These are phyloP conservation scores for Cheirogaleus medius DNA, from an alignment of 2,113 vertebrate species.

Conservation along the genomic window DNA sequence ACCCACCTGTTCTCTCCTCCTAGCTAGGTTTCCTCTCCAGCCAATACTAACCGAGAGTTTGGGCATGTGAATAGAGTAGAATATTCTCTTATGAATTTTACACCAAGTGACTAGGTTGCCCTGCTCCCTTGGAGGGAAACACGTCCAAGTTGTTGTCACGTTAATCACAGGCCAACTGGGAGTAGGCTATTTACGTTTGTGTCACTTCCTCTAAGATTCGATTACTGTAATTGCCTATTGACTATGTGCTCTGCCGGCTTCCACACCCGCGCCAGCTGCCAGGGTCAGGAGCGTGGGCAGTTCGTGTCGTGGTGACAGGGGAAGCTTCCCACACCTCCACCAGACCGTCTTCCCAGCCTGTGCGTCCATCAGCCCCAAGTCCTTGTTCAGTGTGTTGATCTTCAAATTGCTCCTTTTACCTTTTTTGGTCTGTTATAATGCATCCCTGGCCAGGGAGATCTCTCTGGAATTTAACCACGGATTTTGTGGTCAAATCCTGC, in stretches of 20 bases:
- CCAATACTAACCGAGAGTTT: background rate
- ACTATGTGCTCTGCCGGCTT: slow-evolving; percentile 74
- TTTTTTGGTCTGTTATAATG: background rate
- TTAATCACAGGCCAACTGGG: slow-evolving; percentile 75
- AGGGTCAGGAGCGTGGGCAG: slow-evolving; percentile 31
- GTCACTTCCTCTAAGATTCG: slow-evolving; percentile 80
- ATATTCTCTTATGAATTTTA: background rate
- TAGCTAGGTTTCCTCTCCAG: background rate
- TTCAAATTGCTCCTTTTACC: slow-evolving; percentile 54
- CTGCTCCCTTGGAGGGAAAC: slow-evolving; percentile 30
- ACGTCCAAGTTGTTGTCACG: slow-evolving; percentile 74
- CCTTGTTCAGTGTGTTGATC: slow-evolving; percentile 36
- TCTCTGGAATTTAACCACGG: slow-evolving; percentile 46
- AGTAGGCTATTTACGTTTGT: slow-evolving; percentile 80
- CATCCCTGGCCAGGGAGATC: background rate
- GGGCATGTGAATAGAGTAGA: background rate
- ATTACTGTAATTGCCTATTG: slow-evolving; percentile 84
- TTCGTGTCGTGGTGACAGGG: background rate
- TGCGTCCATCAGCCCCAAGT: background rate
- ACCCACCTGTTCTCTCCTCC: background rate
- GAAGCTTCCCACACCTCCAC: slow-evolving; percentile 29
- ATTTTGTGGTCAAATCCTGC: slow-evolving; percentile 43
- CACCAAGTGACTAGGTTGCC: slow-evolving; percentile 20
- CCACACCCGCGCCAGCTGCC: slow-evolving; percentile 73
- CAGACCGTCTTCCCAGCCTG: background rate